phyloP scores from a whole-genome alignment of 2,113 vertebrate genomes.

The Pelmatolapia mariae region DNA sequence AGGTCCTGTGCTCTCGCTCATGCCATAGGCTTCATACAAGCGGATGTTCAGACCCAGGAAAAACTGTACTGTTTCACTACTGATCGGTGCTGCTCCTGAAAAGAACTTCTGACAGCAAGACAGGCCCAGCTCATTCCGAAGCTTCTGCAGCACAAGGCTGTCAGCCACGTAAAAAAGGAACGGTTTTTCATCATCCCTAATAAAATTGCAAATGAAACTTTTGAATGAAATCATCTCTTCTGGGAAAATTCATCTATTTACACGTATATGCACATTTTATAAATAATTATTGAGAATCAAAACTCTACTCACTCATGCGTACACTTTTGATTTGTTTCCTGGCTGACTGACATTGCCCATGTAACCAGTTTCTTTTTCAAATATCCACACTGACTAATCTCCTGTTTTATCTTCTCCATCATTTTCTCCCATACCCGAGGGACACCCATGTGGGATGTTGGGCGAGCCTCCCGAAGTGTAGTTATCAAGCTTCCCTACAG shows the following conservation, averaged over 20 bases:
- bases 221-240: not conserved
- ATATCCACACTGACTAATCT: conserved; percentile 74
- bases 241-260: not conserved
- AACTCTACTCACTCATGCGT: conserved; percentile 62
- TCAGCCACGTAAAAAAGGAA: conserved; percentile 76
- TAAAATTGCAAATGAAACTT: not conserved
- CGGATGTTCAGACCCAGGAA: conserved; percentile 84
- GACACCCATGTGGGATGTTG: conserved; percentile 85
- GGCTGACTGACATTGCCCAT: conserved; percentile 83
- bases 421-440: conserved; percentile 91
- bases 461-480: conserved; percentile 78
- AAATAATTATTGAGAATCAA: not conserved
- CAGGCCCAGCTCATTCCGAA: conserved; percentile 77
- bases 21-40: conserved; percentile 82
- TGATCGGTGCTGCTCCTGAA: conserved; percentile 81
- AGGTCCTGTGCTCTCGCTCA: conserved; percentile 86
- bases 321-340: conserved; percentile 74
- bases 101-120: conserved; percentile 81
- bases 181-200: conserved; percentile 74
- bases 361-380: conserved; percentile 80
- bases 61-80: conserved; percentile 75
- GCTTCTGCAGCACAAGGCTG: conserved; percentile 78
- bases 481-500: conserved; percentile 76
- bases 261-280: not conserved
- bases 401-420: conserved; percentile 85